phyloP scores from a whole-genome alignment of 2,888 invertebrate genomes.

The Cheilosia grossa region DNA sequence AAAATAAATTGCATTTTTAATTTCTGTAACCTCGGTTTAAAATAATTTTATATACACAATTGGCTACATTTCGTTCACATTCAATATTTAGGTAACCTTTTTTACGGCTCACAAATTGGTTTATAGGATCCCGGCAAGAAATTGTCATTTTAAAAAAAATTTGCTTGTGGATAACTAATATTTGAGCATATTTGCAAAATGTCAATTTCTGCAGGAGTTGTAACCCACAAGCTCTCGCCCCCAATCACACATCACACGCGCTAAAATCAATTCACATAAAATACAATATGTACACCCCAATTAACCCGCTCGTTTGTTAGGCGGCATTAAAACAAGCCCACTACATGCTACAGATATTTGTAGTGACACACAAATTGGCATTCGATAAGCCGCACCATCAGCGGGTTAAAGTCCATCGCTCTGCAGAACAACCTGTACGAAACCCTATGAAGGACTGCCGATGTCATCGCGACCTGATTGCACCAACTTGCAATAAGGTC shows the following conservation, averaged over 20 bases:
- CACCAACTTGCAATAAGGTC: slow-evolving; percentile 41
- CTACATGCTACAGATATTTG: background rate
- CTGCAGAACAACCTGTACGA: background rate
- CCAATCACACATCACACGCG: slow-evolving; percentile 8
- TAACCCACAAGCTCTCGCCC: background rate
- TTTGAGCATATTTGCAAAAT: too few species aligned
- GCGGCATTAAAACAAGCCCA: background rate
- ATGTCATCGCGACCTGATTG: slow-evolving; percentile 33
- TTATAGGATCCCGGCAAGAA: too few species aligned
- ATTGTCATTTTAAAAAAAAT: too few species aligned
- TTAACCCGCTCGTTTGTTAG: slow-evolving; percentile 7
- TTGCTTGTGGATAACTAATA: too few species aligned
- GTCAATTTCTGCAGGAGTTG: too few species aligned
- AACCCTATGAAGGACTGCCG: background rate
- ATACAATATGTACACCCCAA: slow-evolving; percentile 19
- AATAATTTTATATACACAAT: too few species aligned
- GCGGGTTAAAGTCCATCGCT: background rate
- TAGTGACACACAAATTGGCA: slow-evolving; percentile 5
- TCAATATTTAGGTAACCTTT: too few species aligned
- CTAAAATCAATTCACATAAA: slow-evolving; percentile 18
- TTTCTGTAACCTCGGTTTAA: too few species aligned
- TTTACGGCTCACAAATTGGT: too few species aligned
- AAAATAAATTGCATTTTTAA: too few species aligned
- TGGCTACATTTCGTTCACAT: too few species aligned
- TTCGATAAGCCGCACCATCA: slow-evolving; percentile 11